A percentile compares a stretch with the other conserved stretches of the same genome.
Conservation (phyloP, 2,797 vertebrate genomes). For the Catostomus latipinnis region DNA sequence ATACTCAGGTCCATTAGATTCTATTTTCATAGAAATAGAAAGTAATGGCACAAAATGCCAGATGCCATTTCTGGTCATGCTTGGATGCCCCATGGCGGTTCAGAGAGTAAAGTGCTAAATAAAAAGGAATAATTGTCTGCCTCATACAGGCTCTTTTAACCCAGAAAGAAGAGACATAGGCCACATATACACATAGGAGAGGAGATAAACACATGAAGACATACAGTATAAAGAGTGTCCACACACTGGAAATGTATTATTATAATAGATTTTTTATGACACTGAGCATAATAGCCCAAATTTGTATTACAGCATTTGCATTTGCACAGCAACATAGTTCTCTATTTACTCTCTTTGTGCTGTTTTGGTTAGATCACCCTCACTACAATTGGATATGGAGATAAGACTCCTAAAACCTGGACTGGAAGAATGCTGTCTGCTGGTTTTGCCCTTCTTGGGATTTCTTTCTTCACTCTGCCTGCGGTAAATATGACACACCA, state of each 20-base stretch:
- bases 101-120: not conserved
- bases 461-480: slow-evolving; percentile 97
- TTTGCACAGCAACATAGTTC: not conserved
- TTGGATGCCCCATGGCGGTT: not conserved
- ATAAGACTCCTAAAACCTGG: slow-evolving; percentile 98
- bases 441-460: slow-evolving; percentile 94
- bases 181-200: not conserved
- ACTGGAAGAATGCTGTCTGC: slow-evolving; percentile 94
- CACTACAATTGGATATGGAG: slow-evolving; percentile 97
- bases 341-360: not conserved
- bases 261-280: no score
- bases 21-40: slow-evolving; percentile 24
- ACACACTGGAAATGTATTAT: not conserved
- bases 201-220: not conserved
- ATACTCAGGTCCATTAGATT: slow-evolving; percentile 2
- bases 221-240: not conserved
- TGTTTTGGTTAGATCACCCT: slow-evolving; percentile 85
- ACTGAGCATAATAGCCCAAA: no score
- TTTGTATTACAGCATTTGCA: no score
- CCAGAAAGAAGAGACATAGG: slow-evolving; percentile 8
- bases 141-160: not conserved
- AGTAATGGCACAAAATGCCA: slow-evolving; percentile 15
- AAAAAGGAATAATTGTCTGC: not conserved
- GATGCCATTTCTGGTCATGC: not conserved
- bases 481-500: slow-evolving; percentile 82